These are phyloP conservation scores for Nycticebus coucang DNA, from an alignment of 2,113 vertebrate genomes.

Conservation along the genomic window DNA sequence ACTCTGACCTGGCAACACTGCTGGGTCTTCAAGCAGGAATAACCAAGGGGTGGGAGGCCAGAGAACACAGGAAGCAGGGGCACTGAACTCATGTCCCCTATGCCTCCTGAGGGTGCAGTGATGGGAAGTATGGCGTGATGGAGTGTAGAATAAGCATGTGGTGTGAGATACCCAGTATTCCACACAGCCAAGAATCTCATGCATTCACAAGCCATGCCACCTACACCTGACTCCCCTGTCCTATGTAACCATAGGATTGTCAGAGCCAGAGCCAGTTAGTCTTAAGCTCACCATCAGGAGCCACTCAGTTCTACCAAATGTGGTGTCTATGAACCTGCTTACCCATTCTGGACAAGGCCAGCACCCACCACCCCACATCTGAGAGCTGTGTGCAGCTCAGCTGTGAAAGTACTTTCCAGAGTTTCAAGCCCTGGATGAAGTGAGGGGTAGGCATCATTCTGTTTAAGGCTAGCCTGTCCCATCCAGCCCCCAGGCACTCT, in stretches of 20 bases:
- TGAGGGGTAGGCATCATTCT: rapidly evolving
- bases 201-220: rapidly evolving
- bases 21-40: not conserved
- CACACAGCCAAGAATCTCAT: too few species aligned
- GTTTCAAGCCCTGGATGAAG: rapidly evolving
- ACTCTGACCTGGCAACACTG: rapidly evolving
- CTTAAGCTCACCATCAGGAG: not conserved
- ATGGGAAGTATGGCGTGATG: rapidly evolving
- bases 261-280: too few species aligned
- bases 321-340: rapidly evolving
- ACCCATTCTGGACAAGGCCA: not conserved
- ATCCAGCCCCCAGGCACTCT: rapidly evolving
- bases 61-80: not conserved
- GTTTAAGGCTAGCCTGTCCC: not conserved
- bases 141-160: not conserved
- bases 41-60: not conserved
- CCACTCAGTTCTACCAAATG: rapidly evolving
- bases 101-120: not conserved
- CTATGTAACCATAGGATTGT: rapidly evolving
- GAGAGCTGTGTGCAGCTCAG: not conserved
- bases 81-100: rapidly evolving
- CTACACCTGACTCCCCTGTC: rapidly evolving
- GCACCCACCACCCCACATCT: rapidly evolving
- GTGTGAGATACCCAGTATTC: rapidly evolving
- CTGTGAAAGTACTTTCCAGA: not conserved